Percentiles rank a stretch among this genome's conserved stretches.
Conservation (phyloP, 2,888 invertebrate genomes). For the Papilio protenor region DNA sequence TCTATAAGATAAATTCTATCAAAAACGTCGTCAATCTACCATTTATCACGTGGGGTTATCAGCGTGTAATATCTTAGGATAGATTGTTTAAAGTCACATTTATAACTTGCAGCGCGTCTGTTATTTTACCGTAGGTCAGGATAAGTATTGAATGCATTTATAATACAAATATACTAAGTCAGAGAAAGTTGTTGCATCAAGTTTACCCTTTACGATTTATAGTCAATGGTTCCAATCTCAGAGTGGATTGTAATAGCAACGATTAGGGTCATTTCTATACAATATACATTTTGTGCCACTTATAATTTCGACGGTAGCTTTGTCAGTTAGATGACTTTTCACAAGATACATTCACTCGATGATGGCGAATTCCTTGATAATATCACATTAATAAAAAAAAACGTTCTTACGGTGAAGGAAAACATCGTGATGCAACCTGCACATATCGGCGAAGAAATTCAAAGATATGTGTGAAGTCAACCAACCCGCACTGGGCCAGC, state of each 20-base stretch:
- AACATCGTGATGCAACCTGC: no score
- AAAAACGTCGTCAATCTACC: not conserved
- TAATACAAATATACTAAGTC: conserved; percentile 11
- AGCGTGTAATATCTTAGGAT: not conserved
- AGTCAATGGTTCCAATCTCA: not conserved
- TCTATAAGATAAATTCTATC: not conserved
- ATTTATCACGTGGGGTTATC: not conserved
- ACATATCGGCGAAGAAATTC: no score
- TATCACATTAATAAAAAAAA: no score
- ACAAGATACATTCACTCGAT: not conserved
- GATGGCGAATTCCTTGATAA: not conserved
- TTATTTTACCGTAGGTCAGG: not conserved
- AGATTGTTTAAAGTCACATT: not conserved
- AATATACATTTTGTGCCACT: conserved; percentile 27
- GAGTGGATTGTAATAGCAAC: conserved; percentile 33
- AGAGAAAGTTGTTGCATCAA: conserved; percentile 36
- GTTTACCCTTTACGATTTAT: conserved; percentile 24
- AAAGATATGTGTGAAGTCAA: no score
- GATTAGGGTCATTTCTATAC: conserved; percentile 36
- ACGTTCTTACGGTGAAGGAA: no score
- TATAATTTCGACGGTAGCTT: not conserved
- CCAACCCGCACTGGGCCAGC: no score
- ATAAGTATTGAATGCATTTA: conserved; percentile 7
- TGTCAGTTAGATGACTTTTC: not conserved
- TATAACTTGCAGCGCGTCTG: not conserved